These are phyloP conservation scores for Cirrhinus molitorella DNA, from an alignment of 2,797 vertebrate species.

Conservation along the genomic window DNA sequence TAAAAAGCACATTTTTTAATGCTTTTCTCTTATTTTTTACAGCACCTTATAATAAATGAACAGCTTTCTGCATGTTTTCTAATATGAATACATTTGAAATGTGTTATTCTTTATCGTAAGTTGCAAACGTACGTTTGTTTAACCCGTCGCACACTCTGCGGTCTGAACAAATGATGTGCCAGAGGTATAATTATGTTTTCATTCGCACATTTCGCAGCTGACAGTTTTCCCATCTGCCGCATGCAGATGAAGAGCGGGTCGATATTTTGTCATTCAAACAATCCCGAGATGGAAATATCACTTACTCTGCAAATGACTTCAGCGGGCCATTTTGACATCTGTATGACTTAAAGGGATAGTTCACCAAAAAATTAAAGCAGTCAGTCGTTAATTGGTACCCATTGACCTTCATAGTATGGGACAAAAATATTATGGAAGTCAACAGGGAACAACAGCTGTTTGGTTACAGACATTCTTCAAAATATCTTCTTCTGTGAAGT, in stretches of 20 bases:
- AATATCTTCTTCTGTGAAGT: no score
- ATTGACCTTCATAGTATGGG: no score
- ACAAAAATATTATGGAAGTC: no score
- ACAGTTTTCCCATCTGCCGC: constrained; percentile 71
- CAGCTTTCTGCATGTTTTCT: not conserved
- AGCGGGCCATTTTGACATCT: not conserved
- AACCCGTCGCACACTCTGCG: not conserved
- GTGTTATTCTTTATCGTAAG: not conserved
- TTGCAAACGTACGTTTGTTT: not conserved
- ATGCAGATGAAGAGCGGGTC: constrained; percentile 56
- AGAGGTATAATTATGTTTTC: constrained; percentile 75
- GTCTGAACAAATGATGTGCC: constrained; percentile 71
- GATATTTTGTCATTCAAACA: constrained; percentile 53
- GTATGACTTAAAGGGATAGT: not conserved
- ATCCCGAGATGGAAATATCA: constrained; percentile 5
- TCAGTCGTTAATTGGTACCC: no score
- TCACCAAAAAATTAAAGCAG: not conserved
- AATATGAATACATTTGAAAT: not conserved
- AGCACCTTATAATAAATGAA: not conserved
- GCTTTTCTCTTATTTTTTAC: not conserved
- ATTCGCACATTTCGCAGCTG: constrained; percentile 73
- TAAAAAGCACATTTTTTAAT: not conserved
- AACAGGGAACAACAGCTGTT: no score
- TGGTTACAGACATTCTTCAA: no score
- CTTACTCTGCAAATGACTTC: not conserved